These are phyloP conservation scores for Pachycephus smyrnensis DNA, from an alignment of 2,888 invertebrate species.

Conservation along the genomic window DNA sequence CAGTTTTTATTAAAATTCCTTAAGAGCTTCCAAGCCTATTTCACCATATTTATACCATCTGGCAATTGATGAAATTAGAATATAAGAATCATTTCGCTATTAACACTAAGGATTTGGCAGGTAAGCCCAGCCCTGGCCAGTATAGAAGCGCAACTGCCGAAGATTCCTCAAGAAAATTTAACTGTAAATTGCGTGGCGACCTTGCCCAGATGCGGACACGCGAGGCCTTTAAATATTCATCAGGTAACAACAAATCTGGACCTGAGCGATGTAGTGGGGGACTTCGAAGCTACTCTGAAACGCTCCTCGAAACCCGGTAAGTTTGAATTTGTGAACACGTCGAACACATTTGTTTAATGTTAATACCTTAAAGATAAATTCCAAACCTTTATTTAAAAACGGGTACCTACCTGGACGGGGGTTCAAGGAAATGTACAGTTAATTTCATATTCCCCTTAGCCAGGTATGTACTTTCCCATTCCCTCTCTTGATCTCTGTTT, in stretches of 20 bases:
- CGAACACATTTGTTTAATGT: not conserved
- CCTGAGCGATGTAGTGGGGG: conserved; percentile 72
- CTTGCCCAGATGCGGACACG: conserved; percentile 40
- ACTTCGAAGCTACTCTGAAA: conserved; percentile 78
- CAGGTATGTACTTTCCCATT: not conserved
- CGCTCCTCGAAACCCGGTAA: conserved; percentile 55
- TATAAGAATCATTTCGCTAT: not conserved
- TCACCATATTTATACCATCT: not conserved
- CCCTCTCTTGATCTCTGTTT: not conserved
- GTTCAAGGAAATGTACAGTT: not conserved
- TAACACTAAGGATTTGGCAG: conserved; percentile 30
- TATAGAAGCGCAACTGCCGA: conserved; percentile 45
- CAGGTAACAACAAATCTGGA: conserved; percentile 38
- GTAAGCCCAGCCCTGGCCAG: conserved; percentile 51
- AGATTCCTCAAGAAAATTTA: conserved; percentile 48
- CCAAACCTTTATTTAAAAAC: not conserved
- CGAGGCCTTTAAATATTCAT: conserved; percentile 23
- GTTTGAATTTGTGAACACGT: conserved; percentile 22
- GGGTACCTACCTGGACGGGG: not conserved
- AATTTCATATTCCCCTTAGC: not conserved
- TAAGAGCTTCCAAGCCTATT: not conserved
- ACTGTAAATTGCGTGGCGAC: conserved; percentile 34
- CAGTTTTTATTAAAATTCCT: not conserved
- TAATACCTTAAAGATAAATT: not conserved
- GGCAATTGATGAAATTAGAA: not conserved